phyloP scores from a whole-genome alignment of 2,797 vertebrate species.

The Galago senegalensis region DNA sequence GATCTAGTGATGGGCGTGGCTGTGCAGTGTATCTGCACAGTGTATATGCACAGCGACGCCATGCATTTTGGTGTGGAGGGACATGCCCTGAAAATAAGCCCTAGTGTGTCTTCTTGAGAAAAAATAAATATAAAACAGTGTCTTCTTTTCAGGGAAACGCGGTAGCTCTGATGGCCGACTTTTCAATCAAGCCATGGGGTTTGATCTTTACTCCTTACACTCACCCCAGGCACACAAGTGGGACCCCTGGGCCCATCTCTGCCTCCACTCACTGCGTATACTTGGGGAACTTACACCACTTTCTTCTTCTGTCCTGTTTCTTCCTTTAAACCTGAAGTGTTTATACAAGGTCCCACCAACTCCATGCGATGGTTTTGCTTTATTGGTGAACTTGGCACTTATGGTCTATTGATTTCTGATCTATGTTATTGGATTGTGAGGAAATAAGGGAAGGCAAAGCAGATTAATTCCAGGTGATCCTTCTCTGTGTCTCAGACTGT shows the following conservation, averaged over 20 bases:
- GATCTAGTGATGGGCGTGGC: no score
- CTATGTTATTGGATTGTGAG: background rate
- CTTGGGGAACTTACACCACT: background rate
- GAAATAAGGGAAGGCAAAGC: conserved; percentile 41
- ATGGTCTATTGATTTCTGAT: background rate
- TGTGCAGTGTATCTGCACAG: no score
- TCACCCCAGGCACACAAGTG: background rate
- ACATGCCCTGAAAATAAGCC: no score
- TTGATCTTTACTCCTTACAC: background rate
- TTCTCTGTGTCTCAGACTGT: background rate
- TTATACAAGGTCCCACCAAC: background rate
- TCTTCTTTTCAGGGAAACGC: no score
- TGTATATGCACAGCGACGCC: no score
- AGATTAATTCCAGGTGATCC: conserved; percentile 32
- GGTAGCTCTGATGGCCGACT: background rate
- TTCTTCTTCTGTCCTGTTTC: background rate
- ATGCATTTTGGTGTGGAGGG: no score
- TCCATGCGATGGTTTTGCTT: background rate
- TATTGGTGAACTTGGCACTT: background rate
- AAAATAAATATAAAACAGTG: no score
- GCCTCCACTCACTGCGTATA: background rate
- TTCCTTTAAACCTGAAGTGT: background rate
- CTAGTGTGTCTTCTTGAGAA: no score
- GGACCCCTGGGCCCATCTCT: background rate
- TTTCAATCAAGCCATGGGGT: background rate